Conservation (phyloP, 2,113 vertebrate species). For the Hucho hucho region DNA sequence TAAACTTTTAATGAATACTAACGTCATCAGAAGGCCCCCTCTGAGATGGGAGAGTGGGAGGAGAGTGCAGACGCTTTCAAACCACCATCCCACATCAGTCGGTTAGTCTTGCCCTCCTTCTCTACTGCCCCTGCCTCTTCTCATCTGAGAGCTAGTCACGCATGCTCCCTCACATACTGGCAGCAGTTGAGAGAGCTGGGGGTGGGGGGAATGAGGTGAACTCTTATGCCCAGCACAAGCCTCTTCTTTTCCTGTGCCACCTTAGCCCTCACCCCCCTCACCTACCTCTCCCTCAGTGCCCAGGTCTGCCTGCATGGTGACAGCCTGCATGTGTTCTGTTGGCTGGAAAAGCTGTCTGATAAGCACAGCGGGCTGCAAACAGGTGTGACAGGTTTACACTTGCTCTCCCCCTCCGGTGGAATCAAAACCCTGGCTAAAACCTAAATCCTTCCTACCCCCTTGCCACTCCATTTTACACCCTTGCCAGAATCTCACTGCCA, state of each 20-base stretch:
- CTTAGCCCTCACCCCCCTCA: not conserved
- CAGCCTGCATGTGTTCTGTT: slow-evolving; percentile 22
- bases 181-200: not conserved
- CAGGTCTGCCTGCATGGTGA: slow-evolving; percentile 8
- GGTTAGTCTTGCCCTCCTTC: not conserved
- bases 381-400: slow-evolving; percentile 54
- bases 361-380: slow-evolving; percentile 49
- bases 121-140: not conserved
- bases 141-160: not conserved
- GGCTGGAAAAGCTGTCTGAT: slow-evolving; percentile 45
- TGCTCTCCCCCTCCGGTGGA: slow-evolving; percentile 19
- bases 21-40: slow-evolving; percentile 44
- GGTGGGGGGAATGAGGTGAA: not conserved
- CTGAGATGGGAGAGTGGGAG: slow-evolving; percentile 13
- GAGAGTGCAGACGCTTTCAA: slow-evolving; percentile 50
- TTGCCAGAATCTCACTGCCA: slow-evolving; percentile 3
- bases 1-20: slow-evolving; percentile 59
- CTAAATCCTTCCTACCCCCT: slow-evolving; percentile 28
- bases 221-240: not conserved
- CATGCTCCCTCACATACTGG: not conserved
- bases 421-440: slow-evolving; percentile 43
- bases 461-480: slow-evolving; percentile 31
- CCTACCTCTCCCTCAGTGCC: not conserved
- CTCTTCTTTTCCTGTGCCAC: not conserved
- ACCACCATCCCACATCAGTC: slow-evolving; percentile 47